phyloP scores from a whole-genome alignment of 2,797 vertebrate species.

The Pangasius macronema region DNA sequence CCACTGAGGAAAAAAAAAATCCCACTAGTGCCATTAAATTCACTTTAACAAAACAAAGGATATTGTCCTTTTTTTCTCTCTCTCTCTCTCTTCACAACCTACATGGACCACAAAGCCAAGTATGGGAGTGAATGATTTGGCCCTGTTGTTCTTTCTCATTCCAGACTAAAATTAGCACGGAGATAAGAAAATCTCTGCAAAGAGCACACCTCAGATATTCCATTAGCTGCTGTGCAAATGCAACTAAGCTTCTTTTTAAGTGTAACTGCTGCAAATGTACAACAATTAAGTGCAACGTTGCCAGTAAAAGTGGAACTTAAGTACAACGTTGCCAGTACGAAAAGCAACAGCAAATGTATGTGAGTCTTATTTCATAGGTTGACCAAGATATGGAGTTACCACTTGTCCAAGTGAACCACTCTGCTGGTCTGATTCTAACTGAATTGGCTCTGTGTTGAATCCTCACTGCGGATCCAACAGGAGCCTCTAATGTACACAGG shows the following conservation, averaged over 20 bases:
- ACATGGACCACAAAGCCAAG: slow-evolving; percentile 10
- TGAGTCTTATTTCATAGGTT: not conserved
- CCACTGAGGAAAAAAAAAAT: slow-evolving; percentile 28
- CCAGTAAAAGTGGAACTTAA: not conserved
- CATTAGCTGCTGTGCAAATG: slow-evolving; percentile 65
- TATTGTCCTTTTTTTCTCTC: not conserved
- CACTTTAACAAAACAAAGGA: slow-evolving; percentile 1
- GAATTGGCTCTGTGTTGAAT: not conserved
- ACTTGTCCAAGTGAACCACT: slow-evolving; percentile 14
- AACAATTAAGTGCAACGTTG: not conserved
- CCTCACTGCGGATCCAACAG: not conserved
- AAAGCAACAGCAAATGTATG: not conserved
- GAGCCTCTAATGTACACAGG: slow-evolving; percentile 55
- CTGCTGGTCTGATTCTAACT: not conserved
- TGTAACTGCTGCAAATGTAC: not conserved
- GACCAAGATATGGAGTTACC: not conserved
- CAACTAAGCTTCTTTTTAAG: slow-evolving; percentile 54
- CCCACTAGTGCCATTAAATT: slow-evolving; percentile 13
- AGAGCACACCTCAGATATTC: slow-evolving; percentile 51
- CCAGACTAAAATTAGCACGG: slow-evolving; percentile 52
- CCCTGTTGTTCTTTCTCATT: slow-evolving; percentile 37
- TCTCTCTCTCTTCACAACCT: not conserved
- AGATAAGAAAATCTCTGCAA: slow-evolving; percentile 48
- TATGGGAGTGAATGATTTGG: slow-evolving; percentile 22
- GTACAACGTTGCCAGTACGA: not conserved